Base-by-base conservation (phyloP, 2,113 vertebrate species). In the Malurus cyaneus region DNA sequence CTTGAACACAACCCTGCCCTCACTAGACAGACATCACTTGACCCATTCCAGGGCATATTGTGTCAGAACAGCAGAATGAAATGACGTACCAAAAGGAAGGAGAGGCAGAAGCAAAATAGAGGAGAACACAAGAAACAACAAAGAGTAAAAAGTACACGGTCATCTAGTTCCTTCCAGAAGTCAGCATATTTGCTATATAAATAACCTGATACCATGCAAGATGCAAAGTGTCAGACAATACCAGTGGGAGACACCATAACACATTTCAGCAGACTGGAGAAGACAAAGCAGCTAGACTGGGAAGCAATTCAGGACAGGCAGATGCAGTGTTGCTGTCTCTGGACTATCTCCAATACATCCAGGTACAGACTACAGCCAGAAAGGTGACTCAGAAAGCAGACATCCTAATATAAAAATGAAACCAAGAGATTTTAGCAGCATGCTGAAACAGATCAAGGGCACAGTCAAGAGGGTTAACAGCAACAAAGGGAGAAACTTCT, bases 351-450 rank as follows among this genome's bases (percentile, higher is more conserved):
- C 80, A 90, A 13, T 9, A 70, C 23, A 47, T 42, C 7, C 19
- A 72, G 42, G 46, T 44, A 85, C 0, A 76, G 14, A 13, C 41
- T 76, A 71, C n/a, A 83, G 71, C 21, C 85, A 92, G 62, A 73
- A 93, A 90, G 90, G 86, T 83, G 76, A 95, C 88, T 94, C 88
- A 44, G 6, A 61, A 76, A 80, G 41, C 24, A 81, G 46, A 92
- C 1, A 2, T 41, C 28, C 71, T 56, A 47, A 67, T 31, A 34
- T 4, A 79, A 71, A 44, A 64, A 71, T 29, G 39, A 76, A 73
- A 78, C 31, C 6, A 44, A 52, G 20, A 53, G 52, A 87, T 41
- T 76, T 92, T 32, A 91, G 70, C n/a, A 90, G 77, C 24, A 21
- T 18, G 20, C 46, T 86, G 72, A 88, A 25, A 76, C 79, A 77